Evolutionary conservation across 1,140 invertebrate species (phyloP).

Genomic region (Monomorium pharaonis): DNA sequence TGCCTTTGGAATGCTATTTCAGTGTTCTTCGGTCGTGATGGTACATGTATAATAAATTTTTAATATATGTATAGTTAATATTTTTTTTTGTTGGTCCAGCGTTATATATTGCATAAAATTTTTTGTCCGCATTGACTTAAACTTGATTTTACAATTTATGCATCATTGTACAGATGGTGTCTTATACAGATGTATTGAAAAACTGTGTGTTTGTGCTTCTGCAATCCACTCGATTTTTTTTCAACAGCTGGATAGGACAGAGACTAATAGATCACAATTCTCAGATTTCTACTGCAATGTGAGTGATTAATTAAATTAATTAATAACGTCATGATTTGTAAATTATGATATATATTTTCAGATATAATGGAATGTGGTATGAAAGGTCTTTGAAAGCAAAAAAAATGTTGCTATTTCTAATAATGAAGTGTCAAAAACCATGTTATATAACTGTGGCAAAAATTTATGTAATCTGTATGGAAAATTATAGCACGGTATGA

Average conservation of each 20-base stretch:
- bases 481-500: slow-evolving; percentile 22
- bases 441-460: not conserved
- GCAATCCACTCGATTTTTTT: not conserved
- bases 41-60: not conserved
- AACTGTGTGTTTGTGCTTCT: not conserved
- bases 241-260: slow-evolving; percentile 4
- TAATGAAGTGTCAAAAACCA: slow-evolving; percentile 23
- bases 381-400: not conserved
- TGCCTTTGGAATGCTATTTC: not conserved
- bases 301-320: slow-evolving; percentile 1
- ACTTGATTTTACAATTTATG: too few relatives aligned
- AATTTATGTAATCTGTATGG: slow-evolving; percentile 22
- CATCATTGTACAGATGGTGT: slow-evolving; percentile 16
- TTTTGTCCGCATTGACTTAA: too few relatives aligned
- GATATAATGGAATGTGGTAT: slow-evolving; percentile 27
- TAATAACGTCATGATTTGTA: too few relatives aligned
- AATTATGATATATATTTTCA: slow-evolving; percentile 3
- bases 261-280: slow-evolving; percentile 19
- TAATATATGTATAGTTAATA: too few relatives aligned
- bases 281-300: not conserved
- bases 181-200: not conserved
- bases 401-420: not conserved
- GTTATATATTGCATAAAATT: too few relatives aligned
- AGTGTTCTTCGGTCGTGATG: slow-evolving; percentile 19
- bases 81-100: too few relatives aligned